Percentiles rank a stretch among this genome's conserved stretches.
phyloP scores from a whole-genome alignment of 2,888 invertebrate species.

The Meghimatium bilineatum region DNA sequence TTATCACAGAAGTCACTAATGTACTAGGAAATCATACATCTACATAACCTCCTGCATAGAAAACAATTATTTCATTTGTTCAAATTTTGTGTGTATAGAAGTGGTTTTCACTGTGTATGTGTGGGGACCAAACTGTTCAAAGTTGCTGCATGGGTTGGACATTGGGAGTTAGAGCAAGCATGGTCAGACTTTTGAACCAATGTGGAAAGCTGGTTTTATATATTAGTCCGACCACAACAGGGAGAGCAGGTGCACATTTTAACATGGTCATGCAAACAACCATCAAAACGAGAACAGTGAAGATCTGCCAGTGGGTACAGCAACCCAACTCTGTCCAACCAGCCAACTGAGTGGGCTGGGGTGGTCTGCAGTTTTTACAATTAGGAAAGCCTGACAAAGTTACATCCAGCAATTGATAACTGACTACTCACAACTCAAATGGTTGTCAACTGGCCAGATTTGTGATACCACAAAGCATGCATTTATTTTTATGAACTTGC shows the following conservation, averaged over 20 bases:
- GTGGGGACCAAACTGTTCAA: background rate
- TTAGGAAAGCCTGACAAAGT: constrained; percentile 23
- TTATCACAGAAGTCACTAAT: no score
- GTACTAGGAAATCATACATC: background rate
- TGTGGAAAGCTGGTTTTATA: constrained; percentile 20
- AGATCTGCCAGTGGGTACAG: constrained; percentile 52
- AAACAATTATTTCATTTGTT: no score
- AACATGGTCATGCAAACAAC: constrained; percentile 48
- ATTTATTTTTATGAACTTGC: background rate
- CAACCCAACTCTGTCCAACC: constrained; percentile 56
- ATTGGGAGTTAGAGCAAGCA: constrained; percentile 32
- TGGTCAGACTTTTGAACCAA: constrained; percentile 13
- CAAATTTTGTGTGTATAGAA: no score
- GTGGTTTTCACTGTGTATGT: background rate
- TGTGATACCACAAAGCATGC: background rate
- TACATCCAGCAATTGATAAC: constrained; percentile 42
- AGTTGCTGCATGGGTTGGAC: constrained; percentile 27
- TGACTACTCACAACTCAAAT: constrained; percentile 20
- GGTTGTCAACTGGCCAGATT: background rate
- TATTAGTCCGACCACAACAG: constrained; percentile 45
- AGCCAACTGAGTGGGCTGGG: constrained; percentile 53
- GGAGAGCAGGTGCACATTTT: constrained; percentile 41
- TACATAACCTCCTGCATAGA: background rate
- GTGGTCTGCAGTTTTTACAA: constrained; percentile 54
- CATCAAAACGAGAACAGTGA: constrained; percentile 31